Percentiles rank a stretch among this genome's conserved stretches.
Conservation (phyloP, 2,888 invertebrate species). For the Vannuccia rotundouncinata region DNA sequence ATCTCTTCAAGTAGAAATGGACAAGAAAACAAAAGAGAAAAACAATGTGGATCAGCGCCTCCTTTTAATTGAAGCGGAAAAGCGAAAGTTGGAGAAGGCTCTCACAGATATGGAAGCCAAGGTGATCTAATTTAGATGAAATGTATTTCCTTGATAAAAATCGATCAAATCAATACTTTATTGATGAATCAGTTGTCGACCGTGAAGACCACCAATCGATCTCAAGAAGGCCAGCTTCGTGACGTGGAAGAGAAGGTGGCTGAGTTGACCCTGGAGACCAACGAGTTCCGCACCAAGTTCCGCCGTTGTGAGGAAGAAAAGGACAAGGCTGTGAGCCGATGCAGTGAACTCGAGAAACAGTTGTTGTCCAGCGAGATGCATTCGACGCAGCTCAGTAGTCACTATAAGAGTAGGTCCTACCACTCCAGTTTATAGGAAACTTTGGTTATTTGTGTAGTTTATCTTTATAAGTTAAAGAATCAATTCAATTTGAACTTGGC, state of each 20-base stretch:
- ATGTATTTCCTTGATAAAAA: too few species aligned
- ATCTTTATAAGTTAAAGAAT: too few species aligned
- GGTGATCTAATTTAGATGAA: too few species aligned
- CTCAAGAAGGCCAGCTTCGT: neutral
- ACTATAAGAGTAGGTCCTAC: conserved; percentile 8
- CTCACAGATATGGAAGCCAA: neutral
- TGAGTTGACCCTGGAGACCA: neutral
- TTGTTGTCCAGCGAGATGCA: neutral
- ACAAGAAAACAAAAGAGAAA: neutral
- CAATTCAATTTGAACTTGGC: too few species aligned
- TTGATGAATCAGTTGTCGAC: neutral
- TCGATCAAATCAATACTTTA: too few species aligned
- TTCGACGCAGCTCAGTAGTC: neutral
- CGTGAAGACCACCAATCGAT: neutral
- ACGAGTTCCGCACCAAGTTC: neutral
- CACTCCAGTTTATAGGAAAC: too few species aligned
- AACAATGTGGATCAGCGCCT: neutral
- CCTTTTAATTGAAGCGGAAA: neutral
- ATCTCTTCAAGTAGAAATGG: neutral
- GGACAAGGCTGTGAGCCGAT: neutral
- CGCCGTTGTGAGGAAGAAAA: neutral
- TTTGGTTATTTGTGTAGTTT: too few species aligned
- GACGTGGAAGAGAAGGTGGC: neutral
- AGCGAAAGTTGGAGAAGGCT: conserved; percentile 4
- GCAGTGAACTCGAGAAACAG: conserved; percentile 5